These are phyloP conservation scores for Parnassius apollo DNA, from an alignment of 2,888 invertebrate genomes.

Conservation along the genomic window DNA sequence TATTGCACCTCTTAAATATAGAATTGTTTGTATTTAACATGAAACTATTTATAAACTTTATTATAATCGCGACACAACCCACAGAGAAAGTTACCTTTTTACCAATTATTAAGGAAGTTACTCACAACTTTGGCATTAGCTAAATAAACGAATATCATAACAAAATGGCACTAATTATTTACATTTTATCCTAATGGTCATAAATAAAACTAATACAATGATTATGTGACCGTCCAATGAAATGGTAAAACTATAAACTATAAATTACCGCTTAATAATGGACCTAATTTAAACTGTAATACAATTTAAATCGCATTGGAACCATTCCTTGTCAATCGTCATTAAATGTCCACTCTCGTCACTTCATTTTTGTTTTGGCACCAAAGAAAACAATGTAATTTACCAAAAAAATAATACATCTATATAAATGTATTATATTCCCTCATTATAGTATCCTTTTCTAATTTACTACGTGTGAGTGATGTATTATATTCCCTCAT, in stretches of 20 bases:
- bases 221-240: conserved; percentile 7
- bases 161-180: conserved; percentile 47
- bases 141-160: conserved; percentile 47
- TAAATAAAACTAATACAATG: conserved; percentile 22
- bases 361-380: too few species aligned
- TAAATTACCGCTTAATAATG: too few species aligned
- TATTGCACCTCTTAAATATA: conserved; percentile 22
- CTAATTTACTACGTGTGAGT: conserved; percentile 1
- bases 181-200: conserved; percentile 36
- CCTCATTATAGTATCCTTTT: background rate
- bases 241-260: conserved; percentile 7
- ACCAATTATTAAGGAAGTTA: conserved; percentile 35
- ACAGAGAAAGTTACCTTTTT: conserved; percentile 35
- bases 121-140: conserved; percentile 78
- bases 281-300: too few species aligned
- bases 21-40: background rate
- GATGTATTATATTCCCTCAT: too few species aligned
- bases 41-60: conserved; percentile 13
- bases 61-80: conserved; percentile 50
- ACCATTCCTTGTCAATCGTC: background rate
- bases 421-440: too few species aligned
- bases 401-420: too few species aligned
- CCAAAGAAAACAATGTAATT: too few species aligned
- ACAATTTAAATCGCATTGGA: too few species aligned
- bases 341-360: background rate